Conservation (phyloP, 2,113 vertebrate genomes). For the Scortum barcoo region DNA sequence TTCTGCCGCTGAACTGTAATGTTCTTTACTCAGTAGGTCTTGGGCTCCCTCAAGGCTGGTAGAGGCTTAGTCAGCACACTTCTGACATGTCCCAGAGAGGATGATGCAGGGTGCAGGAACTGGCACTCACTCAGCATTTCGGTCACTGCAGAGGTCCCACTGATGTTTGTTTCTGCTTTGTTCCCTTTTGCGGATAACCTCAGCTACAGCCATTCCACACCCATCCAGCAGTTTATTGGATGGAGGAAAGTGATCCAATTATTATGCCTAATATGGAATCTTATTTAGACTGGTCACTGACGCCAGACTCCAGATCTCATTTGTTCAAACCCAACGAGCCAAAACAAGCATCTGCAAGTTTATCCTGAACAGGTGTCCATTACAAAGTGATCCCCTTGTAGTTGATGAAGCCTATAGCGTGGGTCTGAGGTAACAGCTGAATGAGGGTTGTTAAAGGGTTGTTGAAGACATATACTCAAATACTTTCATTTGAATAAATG, state of each 20-base stretch:
- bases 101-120: conserved; percentile 18
- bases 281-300: neutral
- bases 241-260: neutral
- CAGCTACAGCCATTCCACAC: neutral
- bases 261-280: conserved; percentile 1
- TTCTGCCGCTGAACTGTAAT: conserved; percentile 20
- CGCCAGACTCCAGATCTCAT: neutral
- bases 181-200: neutral
- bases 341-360: conserved; percentile 32
- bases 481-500: too few species aligned
- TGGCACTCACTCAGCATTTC: conserved; percentile 31
- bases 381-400: neutral
- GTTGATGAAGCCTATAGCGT: neutral
- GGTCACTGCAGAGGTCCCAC: conserved; percentile 14
- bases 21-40: conserved; percentile 19
- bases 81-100: conserved; percentile 42
- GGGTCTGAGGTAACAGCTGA: neutral
- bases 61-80: conserved; percentile 63
- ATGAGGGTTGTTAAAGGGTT: neutral
- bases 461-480: too few species aligned
- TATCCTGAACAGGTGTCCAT: conserved; percentile 30
- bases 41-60: conserved; percentile 31
- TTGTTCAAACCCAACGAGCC: neutral
- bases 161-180: conserved; percentile 14
- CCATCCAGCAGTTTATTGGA: conserved; percentile 4